Evolutionary conservation across 2,113 vertebrate species (phyloP).

Genomic region (Lichenostomus cassidix): DNA sequence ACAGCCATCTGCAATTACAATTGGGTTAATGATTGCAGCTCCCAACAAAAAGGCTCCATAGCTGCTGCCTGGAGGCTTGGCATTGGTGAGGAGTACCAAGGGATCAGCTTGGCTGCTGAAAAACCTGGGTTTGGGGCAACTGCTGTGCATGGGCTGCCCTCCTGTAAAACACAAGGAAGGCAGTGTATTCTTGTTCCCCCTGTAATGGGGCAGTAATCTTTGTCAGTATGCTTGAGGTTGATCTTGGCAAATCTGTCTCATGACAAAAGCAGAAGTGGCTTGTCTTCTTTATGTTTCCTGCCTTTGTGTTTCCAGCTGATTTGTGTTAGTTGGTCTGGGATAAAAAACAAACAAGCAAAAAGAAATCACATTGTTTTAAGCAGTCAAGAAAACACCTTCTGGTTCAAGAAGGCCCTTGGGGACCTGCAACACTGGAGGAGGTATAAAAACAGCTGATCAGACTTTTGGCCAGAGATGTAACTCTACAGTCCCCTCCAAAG

Average conservation of each 20-base stretch:
- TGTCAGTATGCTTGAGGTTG: not conserved
- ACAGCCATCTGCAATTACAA: constrained; percentile 1
- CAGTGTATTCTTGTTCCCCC: accelerated
- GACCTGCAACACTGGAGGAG: not conserved
- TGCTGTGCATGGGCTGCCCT: not conserved
- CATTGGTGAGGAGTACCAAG: not conserved
- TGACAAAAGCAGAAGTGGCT: not conserved
- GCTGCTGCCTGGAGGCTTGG: not conserved
- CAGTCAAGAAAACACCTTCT: not conserved
- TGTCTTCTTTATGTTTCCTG: not conserved
- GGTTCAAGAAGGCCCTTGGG: not conserved
- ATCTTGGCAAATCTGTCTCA: not conserved
- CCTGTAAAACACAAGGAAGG: not conserved
- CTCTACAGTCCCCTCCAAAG: not conserved
- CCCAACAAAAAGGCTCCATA: not conserved
- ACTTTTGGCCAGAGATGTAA: not conserved
- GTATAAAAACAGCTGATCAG: not conserved
- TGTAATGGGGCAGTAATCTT: not conserved
- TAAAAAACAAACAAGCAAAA: not conserved
- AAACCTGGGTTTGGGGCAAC: not conserved
- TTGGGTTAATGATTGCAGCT: not conserved
- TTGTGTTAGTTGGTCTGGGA: not conserved
- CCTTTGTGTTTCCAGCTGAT: not conserved
- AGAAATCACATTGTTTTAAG: not conserved
- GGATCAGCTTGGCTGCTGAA: not conserved